These are phyloP conservation scores for Euschistus heros DNA, from an alignment of 1,140 invertebrate genomes.

Conservation along the genomic window DNA sequence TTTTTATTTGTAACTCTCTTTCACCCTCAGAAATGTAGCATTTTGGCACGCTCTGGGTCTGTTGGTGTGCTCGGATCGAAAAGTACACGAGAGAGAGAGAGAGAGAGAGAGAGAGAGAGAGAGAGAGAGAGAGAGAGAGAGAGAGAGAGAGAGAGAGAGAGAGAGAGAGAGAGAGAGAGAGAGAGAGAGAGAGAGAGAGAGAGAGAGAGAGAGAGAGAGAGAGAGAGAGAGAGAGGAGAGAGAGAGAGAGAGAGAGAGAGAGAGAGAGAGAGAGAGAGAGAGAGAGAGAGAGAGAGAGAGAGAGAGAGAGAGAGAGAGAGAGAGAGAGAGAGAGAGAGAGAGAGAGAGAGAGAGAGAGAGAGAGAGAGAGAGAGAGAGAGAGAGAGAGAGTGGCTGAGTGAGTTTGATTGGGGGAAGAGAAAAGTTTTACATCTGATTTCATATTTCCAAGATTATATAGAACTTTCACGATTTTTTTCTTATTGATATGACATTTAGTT, in stretches of 20 bases:
- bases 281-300: conserved; percentile 23
- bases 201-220: not conserved
- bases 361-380: no score
- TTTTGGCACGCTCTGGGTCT: no score
- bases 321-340: conserved; percentile 18
- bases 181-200: not conserved
- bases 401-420: not conserved
- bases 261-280: conserved; percentile 14
- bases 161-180: not conserved
- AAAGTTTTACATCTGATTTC: not conserved
- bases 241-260: not conserved
- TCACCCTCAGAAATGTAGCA: no score
- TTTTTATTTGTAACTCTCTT: no score
- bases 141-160: not conserved
- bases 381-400: no score
- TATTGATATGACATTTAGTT: not conserved
- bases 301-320: conserved; percentile 20
- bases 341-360: conserved; percentile 16
- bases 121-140: not conserved
- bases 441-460: not conserved
- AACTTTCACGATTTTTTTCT: not conserved
- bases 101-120: not conserved
- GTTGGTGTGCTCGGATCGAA: no score
- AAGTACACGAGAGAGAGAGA: not conserved
- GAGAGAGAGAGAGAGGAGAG: not conserved